Base-by-base conservation (phyloP, 2,113 vertebrate species). In the Steatornis caripensis region DNA sequence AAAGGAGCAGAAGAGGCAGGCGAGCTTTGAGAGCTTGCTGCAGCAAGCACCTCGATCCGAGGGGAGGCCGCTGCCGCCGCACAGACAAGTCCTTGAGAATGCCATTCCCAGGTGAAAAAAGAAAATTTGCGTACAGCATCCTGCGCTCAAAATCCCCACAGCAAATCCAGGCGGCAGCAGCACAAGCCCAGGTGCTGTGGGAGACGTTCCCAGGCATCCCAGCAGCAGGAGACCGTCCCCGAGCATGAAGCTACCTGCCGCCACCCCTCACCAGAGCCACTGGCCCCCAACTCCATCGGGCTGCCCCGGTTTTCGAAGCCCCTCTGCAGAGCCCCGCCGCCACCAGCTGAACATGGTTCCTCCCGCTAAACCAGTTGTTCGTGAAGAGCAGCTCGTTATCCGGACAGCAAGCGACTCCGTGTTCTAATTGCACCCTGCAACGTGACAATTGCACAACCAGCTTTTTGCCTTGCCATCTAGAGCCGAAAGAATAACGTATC, bases 341-440 rank as follows among this genome's bases (percentile, higher is more conserved):
- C n/a, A n/a, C n/a, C n/a, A n/a, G n/a, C n/a, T n/a, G n/a, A n/a
- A n/a, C n/a, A n/a, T n/a, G n/a, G n/a, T n/a, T n/a, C 55, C 46
- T 75, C 74, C 55, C 41, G 15, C 15, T 32, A 54, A 65, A 78
- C 80, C 65, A 69, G 84, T 23, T 37, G 69, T 9, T 76, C 12
- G 0, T 45, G 90, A 54, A 7, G 39, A 65, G 80, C 87, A 89
- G 84, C 84, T 88, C 39, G 1, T 12, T 4, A 54, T 9, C 64
- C 27, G 4, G 64, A 22, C 11, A 37, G 20, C 45, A 15, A 45
- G 15, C 1, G 9, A 27, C 51, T 60, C 43, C 10, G 1, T 0
- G 19, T 11, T 12, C 71, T 78, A 34, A 91, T 27, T 54, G 75
- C 30, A 57, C 6, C 0, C 23, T 15, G 17, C 14, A 6, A 48